These are phyloP conservation scores for Apocheima hispidaria DNA, from an alignment of 2,888 invertebrate species.

Conservation along the genomic window DNA sequence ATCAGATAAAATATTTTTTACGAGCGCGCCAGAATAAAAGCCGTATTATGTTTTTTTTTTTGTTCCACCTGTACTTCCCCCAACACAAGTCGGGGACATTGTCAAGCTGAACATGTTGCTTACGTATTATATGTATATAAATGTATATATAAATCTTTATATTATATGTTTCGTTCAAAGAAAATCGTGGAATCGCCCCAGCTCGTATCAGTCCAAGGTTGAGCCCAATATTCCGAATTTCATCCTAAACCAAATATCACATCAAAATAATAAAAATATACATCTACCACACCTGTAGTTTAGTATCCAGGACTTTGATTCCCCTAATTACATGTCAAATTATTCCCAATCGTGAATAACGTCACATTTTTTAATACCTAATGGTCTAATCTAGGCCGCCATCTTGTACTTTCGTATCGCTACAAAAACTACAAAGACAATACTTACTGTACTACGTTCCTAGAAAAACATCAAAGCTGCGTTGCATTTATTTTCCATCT, in stretches of 20 bases:
- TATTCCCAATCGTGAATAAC: not conserved
- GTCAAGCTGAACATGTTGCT: too few species aligned
- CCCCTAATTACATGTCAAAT: conserved; percentile 1
- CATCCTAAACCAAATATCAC: conserved; percentile 43
- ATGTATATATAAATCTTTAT: too few species aligned
- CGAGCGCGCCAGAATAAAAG: too few species aligned
- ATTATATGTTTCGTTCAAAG: conserved; percentile 3
- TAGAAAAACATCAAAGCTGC: not conserved
- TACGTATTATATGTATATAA: too few species aligned
- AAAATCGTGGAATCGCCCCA: conserved; percentile 18
- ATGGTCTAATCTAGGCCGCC: conserved; percentile 11
- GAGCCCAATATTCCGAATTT: conserved; percentile 26
- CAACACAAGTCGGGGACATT: too few species aligned
- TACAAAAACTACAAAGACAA: not conserved
- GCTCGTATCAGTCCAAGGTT: conserved; percentile 32
- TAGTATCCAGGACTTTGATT: conserved; percentile 12
- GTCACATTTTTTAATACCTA: conserved; percentile 8
- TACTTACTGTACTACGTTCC: not conserved
- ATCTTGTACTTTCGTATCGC: conserved; percentile 13
- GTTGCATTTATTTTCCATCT: not conserved
- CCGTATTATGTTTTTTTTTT: too few species aligned
- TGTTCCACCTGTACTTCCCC: too few species aligned
- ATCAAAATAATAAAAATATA: conserved; percentile 35
- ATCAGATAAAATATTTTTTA: too few species aligned
- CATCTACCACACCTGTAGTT: conserved; percentile 19